Evolutionary conservation across 2,797 vertebrate species (phyloP).

Genomic region (Pyrocephalus nanus): DNA sequence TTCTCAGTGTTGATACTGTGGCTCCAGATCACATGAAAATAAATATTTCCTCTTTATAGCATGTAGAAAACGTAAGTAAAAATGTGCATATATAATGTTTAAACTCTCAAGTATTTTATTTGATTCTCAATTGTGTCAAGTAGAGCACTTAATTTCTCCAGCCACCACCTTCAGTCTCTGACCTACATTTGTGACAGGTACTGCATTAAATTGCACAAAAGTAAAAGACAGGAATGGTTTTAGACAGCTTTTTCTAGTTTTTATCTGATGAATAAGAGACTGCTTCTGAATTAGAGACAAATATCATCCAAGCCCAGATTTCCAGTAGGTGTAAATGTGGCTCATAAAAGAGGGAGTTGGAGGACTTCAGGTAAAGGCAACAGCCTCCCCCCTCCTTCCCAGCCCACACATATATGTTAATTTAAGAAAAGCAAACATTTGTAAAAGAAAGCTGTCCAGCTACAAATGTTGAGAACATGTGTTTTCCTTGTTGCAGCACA

Average conservation of each 20-base stretch:
- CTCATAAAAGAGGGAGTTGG: not conserved
- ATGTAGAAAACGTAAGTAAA: not conserved
- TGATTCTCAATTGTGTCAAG: not conserved
- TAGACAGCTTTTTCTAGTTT: not conserved
- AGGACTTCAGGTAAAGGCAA: constrained; percentile 16
- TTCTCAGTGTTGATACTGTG: not conserved
- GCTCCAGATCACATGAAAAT: not conserved
- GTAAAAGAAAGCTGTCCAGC: constrained; percentile 1
- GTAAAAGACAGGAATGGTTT: not conserved
- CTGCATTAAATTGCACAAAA: not conserved
- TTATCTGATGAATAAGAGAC: not conserved
- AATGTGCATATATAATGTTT: not conserved
- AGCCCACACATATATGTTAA: not conserved
- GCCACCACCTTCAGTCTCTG: not conserved
- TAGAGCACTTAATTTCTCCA: not conserved
- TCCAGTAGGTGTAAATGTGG: not conserved
- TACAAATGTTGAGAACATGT: constrained; percentile 41
- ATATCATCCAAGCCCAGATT: not conserved
- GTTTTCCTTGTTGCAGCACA: constrained; percentile 2
- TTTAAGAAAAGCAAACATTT: constrained; percentile 48
- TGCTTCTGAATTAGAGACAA: not conserved
- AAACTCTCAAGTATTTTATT: not conserved
- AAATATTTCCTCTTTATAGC: not conserved
- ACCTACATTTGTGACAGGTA: constrained; percentile 23
- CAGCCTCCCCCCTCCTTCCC: not conserved